These are phyloP conservation scores for Phortica okadai DNA, from an alignment of 2,888 invertebrate species.

Conservation along the genomic window DNA sequence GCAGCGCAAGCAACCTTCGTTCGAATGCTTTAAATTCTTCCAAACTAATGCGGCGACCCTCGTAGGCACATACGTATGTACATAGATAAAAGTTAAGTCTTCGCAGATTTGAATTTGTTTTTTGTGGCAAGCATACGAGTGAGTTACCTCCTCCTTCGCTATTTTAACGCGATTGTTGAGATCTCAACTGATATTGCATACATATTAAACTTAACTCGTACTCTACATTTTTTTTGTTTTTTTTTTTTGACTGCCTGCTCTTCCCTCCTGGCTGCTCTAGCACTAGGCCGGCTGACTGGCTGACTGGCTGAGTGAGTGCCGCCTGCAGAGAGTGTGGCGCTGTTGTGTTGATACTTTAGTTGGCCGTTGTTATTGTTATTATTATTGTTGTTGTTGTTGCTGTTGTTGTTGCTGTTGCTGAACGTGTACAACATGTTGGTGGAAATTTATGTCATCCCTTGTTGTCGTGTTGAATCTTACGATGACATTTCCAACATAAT, in stretches of 20 bases:
- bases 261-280: slow-evolving; percentile 6
- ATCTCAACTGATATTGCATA: slow-evolving; percentile 70
- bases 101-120: slow-evolving; percentile 8
- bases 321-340: slow-evolving; percentile 45
- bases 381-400: slow-evolving; percentile 38
- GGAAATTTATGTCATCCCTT: slow-evolving; percentile 77
- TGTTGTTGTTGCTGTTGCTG: slow-evolving; percentile 28
- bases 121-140: slow-evolving; percentile 19
- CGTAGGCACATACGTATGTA: neutral
- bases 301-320: slow-evolving; percentile 29
- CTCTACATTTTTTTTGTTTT: slow-evolving; percentile 46
- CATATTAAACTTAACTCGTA: slow-evolving; percentile 56
- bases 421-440: slow-evolving; percentile 70
- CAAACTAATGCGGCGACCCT: neutral
- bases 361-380: slow-evolving; percentile 41
- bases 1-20: neutral
- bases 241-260: neutral
- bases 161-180: slow-evolving; percentile 50
- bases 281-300: slow-evolving; percentile 34
- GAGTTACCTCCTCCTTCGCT: slow-evolving; percentile 38
- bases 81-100: neutral
- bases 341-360: slow-evolving; percentile 47
- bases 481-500: slow-evolving; percentile 77
- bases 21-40: neutral
- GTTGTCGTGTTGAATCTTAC: slow-evolving; percentile 77